Base-by-base conservation (phyloP, 2,888 invertebrate species). In the Ischnura elegans region DNA sequence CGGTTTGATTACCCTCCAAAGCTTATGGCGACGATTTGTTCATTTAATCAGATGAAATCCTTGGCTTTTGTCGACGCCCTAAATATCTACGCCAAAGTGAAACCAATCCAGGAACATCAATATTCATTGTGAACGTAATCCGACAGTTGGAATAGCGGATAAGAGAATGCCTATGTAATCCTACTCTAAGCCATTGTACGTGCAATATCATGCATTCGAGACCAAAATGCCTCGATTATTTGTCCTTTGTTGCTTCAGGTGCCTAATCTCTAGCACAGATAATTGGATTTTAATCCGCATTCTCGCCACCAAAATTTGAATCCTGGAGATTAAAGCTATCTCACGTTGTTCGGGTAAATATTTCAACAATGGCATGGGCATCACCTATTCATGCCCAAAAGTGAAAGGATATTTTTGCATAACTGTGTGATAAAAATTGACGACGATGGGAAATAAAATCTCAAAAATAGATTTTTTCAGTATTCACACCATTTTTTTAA, bases 261-360 rank as follows among this genome's bases (percentile, higher is more conserved):
- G n/a, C 25, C 8, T 25, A 61, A 21, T 16, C 61, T 25, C 1
- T 6, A 6, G 21, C 61, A 6, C 25, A 61, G 61, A 61, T 61
- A 61, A 61, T 61, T 61, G 61, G 61, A 61, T 61, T 61, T 61
- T 61, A 61, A 61, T 61, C 61, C 61, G 61, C 1, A 61, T 61
- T 61, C 51, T 51, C 51, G 47, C 5, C 51, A 8, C 13, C 51
- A 51, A 19, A 51, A 51, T 19, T 19, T 19, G 16, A 51, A 19
- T 5, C 16, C 51, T 51, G 16, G 13, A 19, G 16, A 13, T 8
- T 19, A 51, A 13, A 51, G 8, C 51, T 5, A 19, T 19, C 51
- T 13, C 1, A 19, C 51, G 1, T 51, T 51, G 13, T 51, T 51
- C 4, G 51, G 16, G 51, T 51, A 19, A 51, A 51, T 5, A 2